A percentile compares a stretch with the other conserved stretches of the same genome.
Evolutionary conservation across 2,113 vertebrate species (phyloP).

Genomic region (Boulengeromyrus knoepffleri): DNA sequence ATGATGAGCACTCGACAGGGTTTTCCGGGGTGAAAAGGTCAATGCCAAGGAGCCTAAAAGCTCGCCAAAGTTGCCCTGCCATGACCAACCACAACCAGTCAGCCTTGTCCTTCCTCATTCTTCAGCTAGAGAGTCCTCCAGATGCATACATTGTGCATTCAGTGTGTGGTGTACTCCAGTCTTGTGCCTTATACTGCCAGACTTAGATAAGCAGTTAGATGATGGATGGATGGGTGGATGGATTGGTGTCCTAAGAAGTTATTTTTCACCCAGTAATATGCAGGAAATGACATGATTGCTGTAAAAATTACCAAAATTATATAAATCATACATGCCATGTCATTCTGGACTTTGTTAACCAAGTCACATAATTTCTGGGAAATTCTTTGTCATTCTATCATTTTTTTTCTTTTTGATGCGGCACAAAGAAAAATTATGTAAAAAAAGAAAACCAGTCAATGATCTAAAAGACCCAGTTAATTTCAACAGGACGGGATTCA

Average conservation of each 20-base stretch:
- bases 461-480: background rate
- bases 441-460: background rate
- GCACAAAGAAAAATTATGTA: background rate
- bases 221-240: background rate
- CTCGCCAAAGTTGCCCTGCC: background rate
- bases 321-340: background rate
- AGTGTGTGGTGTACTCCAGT: background rate
- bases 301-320: background rate
- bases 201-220: background rate
- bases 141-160: background rate
- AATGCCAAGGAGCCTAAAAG: background rate
- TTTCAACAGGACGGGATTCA: background rate
- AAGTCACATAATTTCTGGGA: background rate
- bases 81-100: background rate
- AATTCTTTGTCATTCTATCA: background rate
- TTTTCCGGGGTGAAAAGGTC: background rate
- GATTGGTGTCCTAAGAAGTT: background rate
- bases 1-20: background rate
- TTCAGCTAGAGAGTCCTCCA: background rate
- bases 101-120: background rate
- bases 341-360: background rate
- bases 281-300: conserved; percentile 3
- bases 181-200: background rate
- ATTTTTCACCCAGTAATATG: conserved; percentile 1
- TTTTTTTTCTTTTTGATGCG: background rate